Base-by-base conservation (phyloP, 1,140 invertebrate genomes). In the Trichomalopsis sarcophagae region DNA sequence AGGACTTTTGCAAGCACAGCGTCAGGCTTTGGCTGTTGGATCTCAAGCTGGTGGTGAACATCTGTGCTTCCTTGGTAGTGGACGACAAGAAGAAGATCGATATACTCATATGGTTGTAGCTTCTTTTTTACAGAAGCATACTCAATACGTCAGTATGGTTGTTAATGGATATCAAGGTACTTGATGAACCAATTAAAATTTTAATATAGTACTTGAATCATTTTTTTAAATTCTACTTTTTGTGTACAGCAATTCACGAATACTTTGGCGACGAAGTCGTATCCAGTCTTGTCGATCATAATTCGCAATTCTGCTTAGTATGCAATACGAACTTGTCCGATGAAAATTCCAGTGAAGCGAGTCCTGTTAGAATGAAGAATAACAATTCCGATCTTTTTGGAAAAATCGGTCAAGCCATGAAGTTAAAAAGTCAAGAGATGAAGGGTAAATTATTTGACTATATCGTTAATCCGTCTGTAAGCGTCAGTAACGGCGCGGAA, bases 81-180 rank as follows among this genome's bases (percentile, higher is more conserved):
- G 99, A 7, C 95, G 97, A 50, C 96, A 97, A 89, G 98, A 99
- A 91, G 98, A 99, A 93, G 99, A 99, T 92, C 97, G 97, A 90
- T 99, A 98, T 92, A 98, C 99, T 6, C 97, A 99, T 90, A 99
- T 99, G 99, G 98, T 99, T 40, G 97, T 99, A 13, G 98, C 98
- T 11, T 98, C 98, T 84, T 99, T 99, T 93, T 94, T 99, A 62
- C 98, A 99, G 93, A 97, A 97, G 91, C 97, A 98, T 90, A 97
- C 97, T 0, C 96, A 97, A 87, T 98, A 98, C 92, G 97, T 99
- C 40, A 98, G 97, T 83, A 95, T 99, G 92, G 95, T 99, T 13
- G 96, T 96, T 87, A 98, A 98, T 85, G 99, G 99, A 14, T 99
- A 99, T 94, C 95, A 96, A 93, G 96, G 94, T 94, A 87, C n/a